Conservation (phyloP, 1,140 invertebrate genomes). For the Micrasema minimum region DNA sequence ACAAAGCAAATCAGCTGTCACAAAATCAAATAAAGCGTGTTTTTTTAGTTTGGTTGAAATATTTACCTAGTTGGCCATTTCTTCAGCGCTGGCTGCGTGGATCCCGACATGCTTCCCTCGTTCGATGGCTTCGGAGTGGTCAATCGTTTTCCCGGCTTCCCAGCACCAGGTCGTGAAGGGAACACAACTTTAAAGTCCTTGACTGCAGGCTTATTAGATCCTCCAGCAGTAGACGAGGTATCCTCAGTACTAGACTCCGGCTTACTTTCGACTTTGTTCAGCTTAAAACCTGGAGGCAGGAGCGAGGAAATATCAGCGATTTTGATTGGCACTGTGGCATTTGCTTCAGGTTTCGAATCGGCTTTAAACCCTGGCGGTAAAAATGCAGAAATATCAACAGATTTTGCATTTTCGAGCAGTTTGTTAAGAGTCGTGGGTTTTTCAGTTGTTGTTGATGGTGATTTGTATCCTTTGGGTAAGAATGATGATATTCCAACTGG, state of each 20-base stretch:
- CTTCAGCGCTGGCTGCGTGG: slow-evolving; percentile 78
- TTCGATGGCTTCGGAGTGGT: slow-evolving; percentile 68
- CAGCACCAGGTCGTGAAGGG: slow-evolving; percentile 80
- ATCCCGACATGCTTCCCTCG: slow-evolving; percentile 56
- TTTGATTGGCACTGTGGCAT: slow-evolving; percentile 57
- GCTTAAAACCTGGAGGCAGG: slow-evolving; percentile 52
- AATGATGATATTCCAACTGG: slow-evolving; percentile 71
- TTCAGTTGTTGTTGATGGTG: slow-evolving; percentile 58
- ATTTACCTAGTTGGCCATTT: slow-evolving; percentile 81
- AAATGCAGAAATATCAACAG: slow-evolving; percentile 70
- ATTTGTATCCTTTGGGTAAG: slow-evolving; percentile 72
- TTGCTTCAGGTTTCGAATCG: slow-evolving; percentile 55
- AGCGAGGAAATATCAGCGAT: slow-evolving; percentile 63
- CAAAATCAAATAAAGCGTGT: too few relatives aligned
- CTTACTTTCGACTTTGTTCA: slow-evolving; percentile 2
- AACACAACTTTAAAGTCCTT: slow-evolving; percentile 83
- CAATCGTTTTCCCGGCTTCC: slow-evolving; percentile 70
- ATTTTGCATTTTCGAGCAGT: slow-evolving; percentile 63
- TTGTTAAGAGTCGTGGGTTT: slow-evolving; percentile 59
- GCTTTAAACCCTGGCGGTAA: slow-evolving; percentile 71
- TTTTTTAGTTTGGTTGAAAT: slow-evolving; percentile 13
- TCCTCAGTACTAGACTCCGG: slow-evolving; percentile 47
- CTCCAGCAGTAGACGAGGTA: slow-evolving; percentile 53
- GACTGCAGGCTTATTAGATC: slow-evolving; percentile 59
- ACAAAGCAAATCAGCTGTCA: too few relatives aligned